phyloP scores from a whole-genome alignment of 2,797 vertebrate species.

The Malacoraja senta region DNA sequence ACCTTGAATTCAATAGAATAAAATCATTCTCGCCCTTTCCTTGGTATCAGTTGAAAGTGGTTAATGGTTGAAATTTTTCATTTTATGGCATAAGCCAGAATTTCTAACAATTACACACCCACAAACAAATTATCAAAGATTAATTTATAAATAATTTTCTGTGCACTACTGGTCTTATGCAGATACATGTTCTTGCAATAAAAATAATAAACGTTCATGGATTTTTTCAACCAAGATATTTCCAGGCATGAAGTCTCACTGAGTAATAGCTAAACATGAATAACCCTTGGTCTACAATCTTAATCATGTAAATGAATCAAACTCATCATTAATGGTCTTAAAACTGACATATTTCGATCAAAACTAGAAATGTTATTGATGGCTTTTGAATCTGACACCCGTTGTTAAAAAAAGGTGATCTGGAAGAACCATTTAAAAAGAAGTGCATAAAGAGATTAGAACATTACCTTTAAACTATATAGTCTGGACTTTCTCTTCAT shows the following conservation, averaged over 20 bases:
- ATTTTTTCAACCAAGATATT: background rate
- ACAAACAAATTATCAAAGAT: background rate
- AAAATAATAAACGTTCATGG: background rate
- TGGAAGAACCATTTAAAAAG: background rate
- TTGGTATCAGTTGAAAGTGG: too few species aligned
- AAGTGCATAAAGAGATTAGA: background rate
- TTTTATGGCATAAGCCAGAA: background rate
- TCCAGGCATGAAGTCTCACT: background rate
- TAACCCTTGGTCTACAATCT: conserved; percentile 10
- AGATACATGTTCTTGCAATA: background rate
- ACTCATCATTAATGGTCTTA: background rate
- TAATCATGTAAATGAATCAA: background rate
- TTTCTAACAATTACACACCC: background rate
- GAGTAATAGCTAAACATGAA: background rate
- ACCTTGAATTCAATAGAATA: background rate
- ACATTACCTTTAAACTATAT: background rate
- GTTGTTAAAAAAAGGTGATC: background rate
- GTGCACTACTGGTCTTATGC: background rate
- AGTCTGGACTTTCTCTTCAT: background rate
- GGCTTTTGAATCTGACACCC: background rate
- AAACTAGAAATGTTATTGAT: background rate
- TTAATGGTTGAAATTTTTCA: background rate
- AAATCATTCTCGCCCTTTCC: background rate
- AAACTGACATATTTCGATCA: background rate
- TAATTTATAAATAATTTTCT: background rate